phyloP scores from a whole-genome alignment of 2,888 invertebrate species.

The Masnerella sp. region DNA sequence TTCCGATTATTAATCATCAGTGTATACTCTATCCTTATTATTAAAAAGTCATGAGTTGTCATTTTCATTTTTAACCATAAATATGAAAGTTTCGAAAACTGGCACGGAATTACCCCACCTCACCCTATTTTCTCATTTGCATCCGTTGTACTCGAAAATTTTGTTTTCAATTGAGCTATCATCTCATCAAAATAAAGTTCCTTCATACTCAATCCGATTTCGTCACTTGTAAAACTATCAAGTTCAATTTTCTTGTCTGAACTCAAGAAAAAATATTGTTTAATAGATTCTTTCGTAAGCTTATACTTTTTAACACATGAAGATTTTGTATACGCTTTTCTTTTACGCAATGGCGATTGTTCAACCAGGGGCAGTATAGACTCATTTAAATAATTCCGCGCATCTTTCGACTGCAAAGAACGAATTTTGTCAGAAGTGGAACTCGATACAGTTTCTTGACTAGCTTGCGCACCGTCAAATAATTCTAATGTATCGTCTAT shows the following conservation, averaged over 20 bases:
- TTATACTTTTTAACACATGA: constrained; percentile 8
- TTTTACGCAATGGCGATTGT: constrained; percentile 7
- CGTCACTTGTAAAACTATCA: constrained; percentile 7
- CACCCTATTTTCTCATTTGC: constrained; percentile 1
- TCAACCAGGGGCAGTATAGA: not conserved
- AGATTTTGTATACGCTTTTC: not conserved
- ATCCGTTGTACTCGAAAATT: constrained; percentile 1
- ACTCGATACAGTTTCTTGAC: not conserved
- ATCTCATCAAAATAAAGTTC: constrained; percentile 17
- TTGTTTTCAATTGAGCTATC: constrained; percentile 3
- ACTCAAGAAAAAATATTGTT: constrained; percentile 11
- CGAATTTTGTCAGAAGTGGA: not conserved
- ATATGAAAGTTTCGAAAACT: no score
- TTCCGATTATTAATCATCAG: no score
- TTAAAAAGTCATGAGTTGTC: no score
- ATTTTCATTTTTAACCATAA: no score
- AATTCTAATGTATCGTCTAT: no score
- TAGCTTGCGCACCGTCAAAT: not conserved
- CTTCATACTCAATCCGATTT: not conserved
- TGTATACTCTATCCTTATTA: no score
- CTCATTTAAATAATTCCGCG: constrained; percentile 1
- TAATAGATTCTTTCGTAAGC: not conserved
- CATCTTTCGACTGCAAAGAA: not conserved
- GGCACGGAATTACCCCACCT: no score
- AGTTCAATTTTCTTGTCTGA: constrained; percentile 5